Evolutionary conservation across 2,888 invertebrate species (phyloP), one percentile per base, ranked within the genome.

Genomic region (Lepidocyrtoides sp.): DNA sequence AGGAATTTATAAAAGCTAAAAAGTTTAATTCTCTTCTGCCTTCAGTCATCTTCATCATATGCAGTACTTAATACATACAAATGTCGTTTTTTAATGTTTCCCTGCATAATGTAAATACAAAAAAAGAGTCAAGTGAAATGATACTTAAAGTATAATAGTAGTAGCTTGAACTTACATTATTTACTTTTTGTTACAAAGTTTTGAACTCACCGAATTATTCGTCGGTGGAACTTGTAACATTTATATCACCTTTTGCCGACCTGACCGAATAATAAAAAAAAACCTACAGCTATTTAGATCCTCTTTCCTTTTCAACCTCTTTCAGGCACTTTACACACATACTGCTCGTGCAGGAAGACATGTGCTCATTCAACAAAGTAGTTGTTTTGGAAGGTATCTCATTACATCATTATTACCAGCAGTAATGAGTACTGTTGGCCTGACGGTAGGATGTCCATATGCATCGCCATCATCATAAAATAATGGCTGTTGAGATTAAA

Each of bases 401-500:
- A 60, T 57, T 81, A 57, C 77, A 60, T 32, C 32, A 81, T 81
- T 81, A 41, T 41, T 32, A 66, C 17, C 10, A 44, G 44, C 1
- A 51, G 51, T 17, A 79, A 79, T 79, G 79, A 79, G 54, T n/a
- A 29, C 44, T 41, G 66, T 63, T 41, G 83, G 83, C 44, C 44
- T 12, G 63, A 66, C 44, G 83, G 81, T 66, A 84, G 69, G 72
- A 72, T 48, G 84, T 66, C 51, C 41, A 69, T 54, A 48, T 88
- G 63, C 79, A 77, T 51, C 77, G 51, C 77, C 77, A 77, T 77
- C 77, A 51, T 84, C 69, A 86, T 91, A 91, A 91, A 85, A 79
- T 85, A 91, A 91, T 91, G 72, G 54, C 81, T 77, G 90, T 89
- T 84, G 90, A 90, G 90, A 90, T 90, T 90, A 90, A 51, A 84